phyloP scores from a whole-genome alignment of 2,888 invertebrate genomes.

The Eudasyphora cyanicolor region DNA sequence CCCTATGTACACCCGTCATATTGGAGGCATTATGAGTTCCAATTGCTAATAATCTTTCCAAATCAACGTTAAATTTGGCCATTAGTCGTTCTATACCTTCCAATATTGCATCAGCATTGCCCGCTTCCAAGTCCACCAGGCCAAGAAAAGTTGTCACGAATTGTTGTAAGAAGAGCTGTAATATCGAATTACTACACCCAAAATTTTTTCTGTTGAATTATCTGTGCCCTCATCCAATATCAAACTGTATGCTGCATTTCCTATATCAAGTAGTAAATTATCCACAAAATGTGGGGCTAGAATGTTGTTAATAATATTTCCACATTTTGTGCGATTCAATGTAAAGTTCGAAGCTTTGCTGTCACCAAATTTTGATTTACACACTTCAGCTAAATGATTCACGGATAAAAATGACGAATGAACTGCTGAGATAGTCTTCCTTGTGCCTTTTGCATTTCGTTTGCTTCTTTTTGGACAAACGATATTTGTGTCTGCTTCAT shows the following conservation, averaged over 20 bases:
- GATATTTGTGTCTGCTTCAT: not conserved
- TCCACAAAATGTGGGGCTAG: not conserved
- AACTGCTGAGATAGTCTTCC: too few relatives aligned
- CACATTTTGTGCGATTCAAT: not conserved
- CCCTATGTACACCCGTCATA: conserved; percentile 34
- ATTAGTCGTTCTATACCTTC: too few relatives aligned
- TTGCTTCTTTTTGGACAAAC: too few relatives aligned
- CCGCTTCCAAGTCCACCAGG: too few relatives aligned
- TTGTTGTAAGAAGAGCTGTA: not conserved
- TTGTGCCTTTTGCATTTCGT: too few relatives aligned
- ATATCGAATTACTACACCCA: conserved; percentile 17
- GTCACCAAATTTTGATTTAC: not conserved
- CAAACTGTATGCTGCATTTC: not conserved
- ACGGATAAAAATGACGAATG: too few relatives aligned
- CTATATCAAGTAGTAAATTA: not conserved
- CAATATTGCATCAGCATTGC: too few relatives aligned
- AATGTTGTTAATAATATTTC: not conserved
- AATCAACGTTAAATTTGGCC: not conserved
- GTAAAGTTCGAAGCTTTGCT: not conserved
- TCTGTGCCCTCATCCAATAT: conserved; percentile 24
- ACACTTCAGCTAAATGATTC: too few relatives aligned
- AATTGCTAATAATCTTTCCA: conserved; percentile 14
- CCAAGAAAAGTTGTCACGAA: conserved; percentile 30
- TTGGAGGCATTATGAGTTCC: conserved; percentile 32
- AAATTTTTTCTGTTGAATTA: conserved; percentile 20